These are phyloP conservation scores for Rattus norvegicus DNA, from an alignment of 2,113 vertebrate species.

Conservation along the genomic window GRCr8 NC_086032.1:27403001-27403500, in stretches of 20 bases:
- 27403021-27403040: neutral
- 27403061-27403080: neutral
- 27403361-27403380: slow-evolving; percentile 55
- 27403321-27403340: slow-evolving; percentile 66
- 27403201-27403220: neutral
- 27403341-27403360: slow-evolving; percentile 51
- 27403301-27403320: slow-evolving; percentile 69
- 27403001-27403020: neutral
- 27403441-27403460: slow-evolving; percentile 9
- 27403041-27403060: slow-evolving; percentile 1
- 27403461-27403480: slow-evolving; percentile 26
- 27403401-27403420: neutral
- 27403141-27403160: neutral
- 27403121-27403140: neutral
- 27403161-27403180: neutral
- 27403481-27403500: slow-evolving; percentile 62
- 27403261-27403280: slow-evolving; percentile 51
- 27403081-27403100: neutral
- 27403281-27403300: slow-evolving; percentile 47
- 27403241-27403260: slow-evolving; percentile 56
- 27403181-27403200: neutral
- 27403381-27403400: slow-evolving; percentile 27
- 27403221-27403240: neutral
- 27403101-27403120: neutral
- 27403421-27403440: slow-evolving; percentile 16